These are phyloP conservation scores for Tiliqua scincoides DNA, from an alignment of 2,113 vertebrate species.

Conservation along the genomic window DNA sequence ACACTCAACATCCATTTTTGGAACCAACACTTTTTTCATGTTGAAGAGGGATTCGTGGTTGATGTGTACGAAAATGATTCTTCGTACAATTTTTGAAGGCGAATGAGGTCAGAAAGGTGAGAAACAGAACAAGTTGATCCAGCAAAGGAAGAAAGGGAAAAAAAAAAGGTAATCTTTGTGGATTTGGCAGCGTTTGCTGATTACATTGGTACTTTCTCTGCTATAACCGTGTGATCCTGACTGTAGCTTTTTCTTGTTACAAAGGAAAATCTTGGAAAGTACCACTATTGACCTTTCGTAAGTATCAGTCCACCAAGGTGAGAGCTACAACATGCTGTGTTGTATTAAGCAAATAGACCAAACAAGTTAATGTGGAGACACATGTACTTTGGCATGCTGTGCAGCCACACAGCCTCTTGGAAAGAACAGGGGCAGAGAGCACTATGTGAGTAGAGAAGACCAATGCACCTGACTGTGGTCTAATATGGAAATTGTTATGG, in stretches of 20 bases:
- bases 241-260: constrained; percentile 7
- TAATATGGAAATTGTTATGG: not conserved
- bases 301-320: not conserved
- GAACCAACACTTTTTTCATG: not conserved
- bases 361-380: not conserved
- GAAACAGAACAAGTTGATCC: not conserved
- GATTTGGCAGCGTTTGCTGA: not conserved
- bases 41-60: not conserved
- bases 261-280: not conserved
- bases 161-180: constrained; percentile 34
- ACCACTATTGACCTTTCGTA: not conserved
- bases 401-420: not conserved
- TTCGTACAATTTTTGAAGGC: constrained; percentile 9
- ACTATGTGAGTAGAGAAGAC: not conserved
- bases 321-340: not conserved
- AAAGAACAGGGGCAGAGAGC: not conserved
- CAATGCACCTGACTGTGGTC: not conserved
- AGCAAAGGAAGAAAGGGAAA: not conserved
- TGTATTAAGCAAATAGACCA: not conserved
- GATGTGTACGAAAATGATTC: not conserved
- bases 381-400: not conserved
- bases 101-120: constrained; percentile 29
- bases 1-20: constrained; percentile 11
- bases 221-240: not conserved
- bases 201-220: not conserved